These are phyloP conservation scores for Spondyliosoma cantharus DNA, from an alignment of 2,797 vertebrate genomes.

Conservation along the genomic window DNA sequence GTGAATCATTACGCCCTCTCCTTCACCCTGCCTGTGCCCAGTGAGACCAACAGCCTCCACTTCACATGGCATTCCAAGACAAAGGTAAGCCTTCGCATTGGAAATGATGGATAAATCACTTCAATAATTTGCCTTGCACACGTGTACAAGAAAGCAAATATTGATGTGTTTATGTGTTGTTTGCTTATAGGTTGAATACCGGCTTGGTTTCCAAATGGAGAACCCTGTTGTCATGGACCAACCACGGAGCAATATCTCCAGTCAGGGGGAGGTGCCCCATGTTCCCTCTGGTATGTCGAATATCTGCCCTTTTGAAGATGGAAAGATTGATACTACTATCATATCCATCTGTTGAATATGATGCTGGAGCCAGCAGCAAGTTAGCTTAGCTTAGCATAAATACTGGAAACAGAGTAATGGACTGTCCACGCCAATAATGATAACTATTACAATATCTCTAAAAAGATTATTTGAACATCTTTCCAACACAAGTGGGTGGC, in stretches of 20 bases:
- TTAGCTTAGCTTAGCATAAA: background rate
- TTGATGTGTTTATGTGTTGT: background rate
- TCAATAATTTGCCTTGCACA: background rate
- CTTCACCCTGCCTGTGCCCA: constrained; percentile 94
- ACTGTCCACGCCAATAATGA: no score
- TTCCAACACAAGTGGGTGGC: no score
- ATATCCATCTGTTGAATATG: background rate
- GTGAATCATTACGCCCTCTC: constrained; percentile 96
- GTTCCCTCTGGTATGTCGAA: constrained; percentile 88
- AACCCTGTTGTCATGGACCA: constrained; percentile 91
- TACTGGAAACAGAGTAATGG: background rate
- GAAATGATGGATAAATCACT: background rate
- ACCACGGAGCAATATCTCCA: constrained; percentile 93
- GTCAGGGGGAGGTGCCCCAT: constrained; percentile 92
- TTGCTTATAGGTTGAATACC: constrained; percentile 91
- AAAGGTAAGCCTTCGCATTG: constrained; percentile 80
- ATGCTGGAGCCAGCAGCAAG: background rate
- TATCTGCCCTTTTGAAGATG: background rate
- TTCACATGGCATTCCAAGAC: constrained; percentile 96
- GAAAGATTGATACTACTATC: background rate
- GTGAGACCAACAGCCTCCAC: constrained; percentile 94
- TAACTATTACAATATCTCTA: no score
- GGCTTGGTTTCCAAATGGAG: constrained; percentile 92
- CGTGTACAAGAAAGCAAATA: no score
- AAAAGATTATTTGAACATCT: no score